Evolutionary conservation across 2,888 invertebrate genomes (phyloP).

Genomic region (Pyrrhia umbra): DNA sequence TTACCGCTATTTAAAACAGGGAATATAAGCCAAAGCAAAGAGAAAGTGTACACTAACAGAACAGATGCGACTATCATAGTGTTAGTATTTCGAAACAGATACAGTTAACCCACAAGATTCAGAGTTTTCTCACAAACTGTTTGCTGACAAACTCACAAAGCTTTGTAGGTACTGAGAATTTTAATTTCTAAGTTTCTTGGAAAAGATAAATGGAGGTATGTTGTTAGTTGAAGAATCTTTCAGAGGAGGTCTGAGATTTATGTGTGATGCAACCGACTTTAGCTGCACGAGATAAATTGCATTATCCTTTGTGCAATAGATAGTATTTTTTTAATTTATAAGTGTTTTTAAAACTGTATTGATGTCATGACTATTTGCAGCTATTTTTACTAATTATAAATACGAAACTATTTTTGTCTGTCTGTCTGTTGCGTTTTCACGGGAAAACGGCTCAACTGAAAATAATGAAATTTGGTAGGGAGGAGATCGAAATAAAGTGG

Average conservation of each 20-base stretch:
- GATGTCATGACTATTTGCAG: too few relatives aligned
- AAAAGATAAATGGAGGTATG: constrained; percentile 24
- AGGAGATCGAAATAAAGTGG: too few relatives aligned
- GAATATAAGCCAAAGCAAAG: constrained; percentile 48
- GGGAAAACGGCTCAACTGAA: too few relatives aligned
- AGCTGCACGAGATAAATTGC: not conserved
- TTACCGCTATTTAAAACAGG: constrained; percentile 53
- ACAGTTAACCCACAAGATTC: constrained; percentile 58
- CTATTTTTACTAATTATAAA: too few relatives aligned
- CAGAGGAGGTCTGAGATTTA: not conserved
- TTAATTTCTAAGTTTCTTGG: constrained; percentile 55
- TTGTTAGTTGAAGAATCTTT: constrained; percentile 25
- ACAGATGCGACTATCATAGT: constrained; percentile 49
- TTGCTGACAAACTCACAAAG: constrained; percentile 58
- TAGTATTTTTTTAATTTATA: not conserved
- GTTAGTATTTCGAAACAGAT: constrained; percentile 52
- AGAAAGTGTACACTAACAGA: constrained; percentile 48
- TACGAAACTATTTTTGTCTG: too few relatives aligned
- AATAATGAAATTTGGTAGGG: too few relatives aligned
- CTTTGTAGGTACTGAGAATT: constrained; percentile 53
- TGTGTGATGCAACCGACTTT: not conserved
- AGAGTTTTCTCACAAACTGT: constrained; percentile 54
- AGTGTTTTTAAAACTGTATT: too few relatives aligned
- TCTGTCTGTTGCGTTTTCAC: too few relatives aligned
- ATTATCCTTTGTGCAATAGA: not conserved